These are phyloP conservation scores for Melanophora roralis DNA, from an alignment of 2,888 invertebrate genomes.

Conservation along the genomic window DNA sequence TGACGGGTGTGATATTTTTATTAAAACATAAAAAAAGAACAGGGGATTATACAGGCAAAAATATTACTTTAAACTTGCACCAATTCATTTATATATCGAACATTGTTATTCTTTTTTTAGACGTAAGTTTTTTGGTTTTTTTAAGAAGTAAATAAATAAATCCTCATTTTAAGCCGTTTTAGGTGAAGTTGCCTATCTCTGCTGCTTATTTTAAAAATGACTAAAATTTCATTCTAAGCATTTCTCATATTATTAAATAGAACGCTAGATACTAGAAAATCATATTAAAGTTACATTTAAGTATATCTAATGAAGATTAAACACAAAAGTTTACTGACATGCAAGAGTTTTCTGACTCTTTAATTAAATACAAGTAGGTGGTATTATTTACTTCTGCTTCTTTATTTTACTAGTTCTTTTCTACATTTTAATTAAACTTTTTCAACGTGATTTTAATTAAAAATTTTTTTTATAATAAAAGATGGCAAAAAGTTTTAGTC, in stretches of 20 bases:
- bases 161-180: too few species aligned
- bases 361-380: constrained; percentile 35
- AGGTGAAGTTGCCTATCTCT: not conserved
- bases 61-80: too few species aligned
- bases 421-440: constrained; percentile 13
- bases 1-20: too few species aligned
- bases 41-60: too few species aligned
- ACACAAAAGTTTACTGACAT: constrained; percentile 38
- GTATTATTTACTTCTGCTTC: not conserved
- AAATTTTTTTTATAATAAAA: too few species aligned
- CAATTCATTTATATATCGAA: too few species aligned
- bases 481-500: too few species aligned
- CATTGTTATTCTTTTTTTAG: too few species aligned
- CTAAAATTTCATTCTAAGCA: not conserved
- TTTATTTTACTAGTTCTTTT: constrained; percentile 4
- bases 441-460: not conserved
- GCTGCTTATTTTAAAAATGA: not conserved
- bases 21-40: too few species aligned
- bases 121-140: too few species aligned
- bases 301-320: not conserved
- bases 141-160: too few species aligned
- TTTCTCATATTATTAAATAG: not conserved
- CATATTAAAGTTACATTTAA: not conserved
- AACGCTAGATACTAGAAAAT: not conserved
- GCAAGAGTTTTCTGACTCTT: constrained; percentile 36